Percentiles rank a stretch among this genome's conserved stretches.
phyloP scores from a whole-genome alignment of 2,113 vertebrate species.

The Tragelaphus buxtoni region DNA sequence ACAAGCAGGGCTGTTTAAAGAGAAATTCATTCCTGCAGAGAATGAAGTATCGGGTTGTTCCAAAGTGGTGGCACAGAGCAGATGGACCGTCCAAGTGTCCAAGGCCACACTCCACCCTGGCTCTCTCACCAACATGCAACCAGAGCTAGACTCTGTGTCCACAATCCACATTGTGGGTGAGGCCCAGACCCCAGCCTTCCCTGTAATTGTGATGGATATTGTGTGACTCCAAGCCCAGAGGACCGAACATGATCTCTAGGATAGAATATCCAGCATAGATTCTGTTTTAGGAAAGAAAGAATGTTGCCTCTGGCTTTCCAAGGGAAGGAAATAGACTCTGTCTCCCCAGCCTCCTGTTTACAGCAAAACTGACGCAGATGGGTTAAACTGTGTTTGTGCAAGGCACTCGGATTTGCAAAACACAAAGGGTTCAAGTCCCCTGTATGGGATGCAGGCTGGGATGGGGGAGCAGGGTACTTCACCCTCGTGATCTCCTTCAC shows the following conservation, averaged over 20 bases:
- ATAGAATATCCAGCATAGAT: slow-evolving; percentile 33
- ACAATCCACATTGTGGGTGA: neutral
- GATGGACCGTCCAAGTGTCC: neutral
- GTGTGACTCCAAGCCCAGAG: neutral
- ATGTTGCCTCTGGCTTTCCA: slow-evolving; percentile 32
- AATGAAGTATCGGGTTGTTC: neutral
- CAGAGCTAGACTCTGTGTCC: neutral
- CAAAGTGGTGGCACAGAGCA: neutral
- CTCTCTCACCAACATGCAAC: neutral
- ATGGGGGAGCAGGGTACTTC: accelerated
- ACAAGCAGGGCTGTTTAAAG: neutral
- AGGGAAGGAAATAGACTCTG: neutral
- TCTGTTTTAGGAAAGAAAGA: slow-evolving; percentile 10
- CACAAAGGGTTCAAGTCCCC: neutral
- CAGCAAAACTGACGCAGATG: neutral
- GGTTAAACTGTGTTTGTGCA: neutral
- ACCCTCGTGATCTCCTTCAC: neutral
- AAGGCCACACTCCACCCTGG: neutral
- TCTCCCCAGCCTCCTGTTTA: neutral
- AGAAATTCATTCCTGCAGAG: slow-evolving; percentile 18
- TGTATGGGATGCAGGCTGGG: accelerated
- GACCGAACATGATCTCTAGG: slow-evolving; percentile 46
- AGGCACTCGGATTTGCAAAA: neutral
- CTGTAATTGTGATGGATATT: neutral
- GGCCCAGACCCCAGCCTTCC: neutral